Evolutionary conservation across 1,140 invertebrate species (phyloP).

Genomic region (Drosophila tristis): DNA sequence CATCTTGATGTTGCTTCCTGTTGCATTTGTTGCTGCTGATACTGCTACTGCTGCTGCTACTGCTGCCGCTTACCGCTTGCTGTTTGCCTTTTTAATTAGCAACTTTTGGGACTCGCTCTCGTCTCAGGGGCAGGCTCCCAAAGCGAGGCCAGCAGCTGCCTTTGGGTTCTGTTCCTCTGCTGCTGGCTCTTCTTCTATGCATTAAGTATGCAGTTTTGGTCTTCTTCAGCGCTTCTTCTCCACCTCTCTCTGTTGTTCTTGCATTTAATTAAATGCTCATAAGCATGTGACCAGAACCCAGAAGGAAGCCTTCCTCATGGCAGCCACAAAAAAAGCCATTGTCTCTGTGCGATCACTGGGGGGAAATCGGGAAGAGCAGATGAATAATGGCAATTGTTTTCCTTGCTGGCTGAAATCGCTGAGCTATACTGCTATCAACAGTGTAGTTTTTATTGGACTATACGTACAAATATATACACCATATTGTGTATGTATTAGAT

Average conservation of each 20-base stretch:
- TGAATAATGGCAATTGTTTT: background rate
- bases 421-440: too few species aligned
- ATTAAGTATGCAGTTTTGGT: constrained; percentile 77
- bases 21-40: constrained; percentile 46
- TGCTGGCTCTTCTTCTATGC: constrained; percentile 33
- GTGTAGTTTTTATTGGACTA: too few species aligned
- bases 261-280: constrained; percentile 82
- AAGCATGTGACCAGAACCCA: constrained; percentile 67
- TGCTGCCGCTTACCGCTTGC: constrained; percentile 37
- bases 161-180: too few species aligned
- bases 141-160: constrained; percentile 41
- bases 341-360: constrained; percentile 51
- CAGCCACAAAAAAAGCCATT: constrained; percentile 65
- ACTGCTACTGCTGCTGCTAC: constrained; percentile 15
- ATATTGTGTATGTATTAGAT: too few species aligned
- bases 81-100: constrained; percentile 81
- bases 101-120: constrained; percentile 73
- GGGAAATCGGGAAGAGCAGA: background rate
- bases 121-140: constrained; percentile 53
- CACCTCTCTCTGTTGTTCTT: constrained; percentile 63
- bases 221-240: constrained; percentile 19
- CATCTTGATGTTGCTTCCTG: constrained; percentile 79
- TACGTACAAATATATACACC: too few species aligned
- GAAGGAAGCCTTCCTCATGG: constrained; percentile 36
- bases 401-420: too few species aligned